A percentile compares a stretch with the other conserved stretches of the same genome.
Conservation (phyloP, 2,888 invertebrate species). For the Nemotelus nigrinus region DNA sequence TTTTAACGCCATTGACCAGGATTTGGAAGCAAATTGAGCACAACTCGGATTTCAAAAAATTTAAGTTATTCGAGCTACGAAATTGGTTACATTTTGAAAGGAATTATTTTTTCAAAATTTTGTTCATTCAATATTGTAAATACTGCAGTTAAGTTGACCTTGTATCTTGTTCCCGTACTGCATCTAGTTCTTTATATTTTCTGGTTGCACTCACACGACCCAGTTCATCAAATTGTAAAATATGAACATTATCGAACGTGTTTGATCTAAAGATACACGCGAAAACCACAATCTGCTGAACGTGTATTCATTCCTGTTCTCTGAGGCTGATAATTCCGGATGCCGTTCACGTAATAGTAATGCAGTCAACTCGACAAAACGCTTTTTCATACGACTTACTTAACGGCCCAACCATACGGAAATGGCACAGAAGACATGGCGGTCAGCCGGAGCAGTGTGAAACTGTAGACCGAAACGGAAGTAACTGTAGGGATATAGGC, state of each 20-base stretch:
- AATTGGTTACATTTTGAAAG: no score
- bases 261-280: slow-evolving; percentile 30
- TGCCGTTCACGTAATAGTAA: slow-evolving; percentile 34
- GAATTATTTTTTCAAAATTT: no score
- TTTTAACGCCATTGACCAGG: no score
- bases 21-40: no score
- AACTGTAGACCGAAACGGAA: slow-evolving; percentile 16
- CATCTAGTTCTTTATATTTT: background rate
- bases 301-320: slow-evolving; percentile 7
- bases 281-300: slow-evolving; percentile 12
- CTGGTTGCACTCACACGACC: background rate
- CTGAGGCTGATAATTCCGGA: background rate
- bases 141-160: no score
- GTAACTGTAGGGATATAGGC: background rate
- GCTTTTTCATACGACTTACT: slow-evolving; percentile 17
- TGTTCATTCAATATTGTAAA: no score
- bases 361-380: slow-evolving; percentile 30
- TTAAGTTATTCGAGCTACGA: no score
- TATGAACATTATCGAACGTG: slow-evolving; percentile 32
- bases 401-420: background rate
- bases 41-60: no score
- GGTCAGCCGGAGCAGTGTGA: slow-evolving; percentile 5
- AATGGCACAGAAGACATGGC: slow-evolving; percentile 7
- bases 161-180: background rate
- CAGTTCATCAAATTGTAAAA: slow-evolving; percentile 36